Conservation (phyloP, 2,888 invertebrate genomes). For the Dryocosmus kuriphilus region DNA sequence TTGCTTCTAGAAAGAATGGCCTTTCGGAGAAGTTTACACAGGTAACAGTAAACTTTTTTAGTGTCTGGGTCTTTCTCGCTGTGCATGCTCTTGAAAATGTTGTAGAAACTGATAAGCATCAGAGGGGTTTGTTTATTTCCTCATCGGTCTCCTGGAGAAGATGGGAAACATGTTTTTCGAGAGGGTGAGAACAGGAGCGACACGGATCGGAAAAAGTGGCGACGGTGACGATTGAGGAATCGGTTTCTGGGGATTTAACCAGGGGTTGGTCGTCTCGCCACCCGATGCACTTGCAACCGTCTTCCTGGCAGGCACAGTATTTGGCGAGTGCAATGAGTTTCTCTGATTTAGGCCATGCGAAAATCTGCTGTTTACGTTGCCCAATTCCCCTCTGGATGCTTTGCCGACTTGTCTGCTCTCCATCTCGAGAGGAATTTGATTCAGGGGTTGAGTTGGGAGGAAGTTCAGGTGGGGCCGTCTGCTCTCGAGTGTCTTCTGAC, state of each 20-base stretch:
- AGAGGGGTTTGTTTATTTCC: conserved; percentile 90
- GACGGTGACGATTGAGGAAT: conserved; percentile 74
- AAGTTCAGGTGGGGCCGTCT: not conserved
- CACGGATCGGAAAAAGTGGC: conserved; percentile 83
- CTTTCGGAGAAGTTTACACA: conserved; percentile 93
- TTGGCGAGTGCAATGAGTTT: conserved; percentile 90
- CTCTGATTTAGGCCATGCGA: conserved; percentile 86
- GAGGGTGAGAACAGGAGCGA: conserved; percentile 88
- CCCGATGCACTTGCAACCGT: conserved; percentile 90
- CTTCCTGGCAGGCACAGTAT: conserved; percentile 91
- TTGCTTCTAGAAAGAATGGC: conserved; percentile 89
- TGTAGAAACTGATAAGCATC: conserved; percentile 97
- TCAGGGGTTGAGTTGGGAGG: conserved; percentile 6
- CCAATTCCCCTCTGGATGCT: conserved; percentile 86
- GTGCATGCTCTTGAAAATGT: conserved; percentile 94
- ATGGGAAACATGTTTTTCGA: conserved; percentile 91
- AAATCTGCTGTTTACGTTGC: conserved; percentile 89
- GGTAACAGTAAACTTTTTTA: conserved; percentile 93
- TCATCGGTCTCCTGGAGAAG: conserved; percentile 87
- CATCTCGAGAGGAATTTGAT: conserved; percentile 23
- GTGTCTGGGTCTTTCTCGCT: conserved; percentile 95
- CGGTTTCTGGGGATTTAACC: conserved; percentile 81
- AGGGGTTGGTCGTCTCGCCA: conserved; percentile 89
- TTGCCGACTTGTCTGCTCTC: conserved; percentile 28
- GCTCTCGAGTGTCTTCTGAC: conserved; percentile 29